Percentiles rank a stretch among this genome's conserved stretches.
These are phyloP conservation scores for Boleophthalmus pectinirostris DNA, from an alignment of 2,113 vertebrate species.

Conservation along the genomic window DNA sequence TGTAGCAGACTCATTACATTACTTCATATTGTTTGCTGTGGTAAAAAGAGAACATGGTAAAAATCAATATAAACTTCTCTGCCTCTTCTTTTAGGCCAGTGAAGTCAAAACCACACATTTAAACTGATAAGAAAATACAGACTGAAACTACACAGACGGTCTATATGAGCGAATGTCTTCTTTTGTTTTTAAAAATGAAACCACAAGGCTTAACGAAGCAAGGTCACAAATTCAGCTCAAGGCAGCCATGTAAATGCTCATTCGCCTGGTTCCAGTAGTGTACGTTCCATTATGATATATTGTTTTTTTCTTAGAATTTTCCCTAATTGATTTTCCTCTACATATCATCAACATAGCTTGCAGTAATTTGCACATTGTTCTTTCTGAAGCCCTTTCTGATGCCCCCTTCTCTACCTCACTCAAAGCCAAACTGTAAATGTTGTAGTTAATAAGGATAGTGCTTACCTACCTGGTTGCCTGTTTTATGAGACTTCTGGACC, in stretches of 20 bases:
- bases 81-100: conserved; percentile 43
- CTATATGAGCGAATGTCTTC: conserved; percentile 31
- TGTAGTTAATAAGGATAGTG: conserved; percentile 30
- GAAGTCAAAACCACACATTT: conserved; percentile 64
- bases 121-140: conserved; percentile 59
- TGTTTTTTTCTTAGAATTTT: conserved; percentile 3
- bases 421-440: not conserved
- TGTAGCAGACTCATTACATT: conserved; percentile 53
- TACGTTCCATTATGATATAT: conserved; percentile 5
- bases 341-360: not conserved
- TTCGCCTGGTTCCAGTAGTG: not conserved
- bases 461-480: conserved; percentile 95
- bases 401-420: not conserved
- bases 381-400: too few relatives aligned
- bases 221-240: conserved; percentile 49
- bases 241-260: conserved; percentile 14
- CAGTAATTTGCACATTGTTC: not conserved
- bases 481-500: conserved; percentile 93
- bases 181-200: conserved; percentile 39
- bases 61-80: not conserved
- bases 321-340: not conserved
- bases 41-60: not conserved
- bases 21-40: conserved; percentile 41
- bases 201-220: conserved; percentile 46
- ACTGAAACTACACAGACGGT: conserved; percentile 47